A percentile compares a stretch with the other conserved stretches of the same genome.
Evolutionary conservation across 2,797 vertebrate species (phyloP).

Genomic region (Epinephelus coioides): DNA sequence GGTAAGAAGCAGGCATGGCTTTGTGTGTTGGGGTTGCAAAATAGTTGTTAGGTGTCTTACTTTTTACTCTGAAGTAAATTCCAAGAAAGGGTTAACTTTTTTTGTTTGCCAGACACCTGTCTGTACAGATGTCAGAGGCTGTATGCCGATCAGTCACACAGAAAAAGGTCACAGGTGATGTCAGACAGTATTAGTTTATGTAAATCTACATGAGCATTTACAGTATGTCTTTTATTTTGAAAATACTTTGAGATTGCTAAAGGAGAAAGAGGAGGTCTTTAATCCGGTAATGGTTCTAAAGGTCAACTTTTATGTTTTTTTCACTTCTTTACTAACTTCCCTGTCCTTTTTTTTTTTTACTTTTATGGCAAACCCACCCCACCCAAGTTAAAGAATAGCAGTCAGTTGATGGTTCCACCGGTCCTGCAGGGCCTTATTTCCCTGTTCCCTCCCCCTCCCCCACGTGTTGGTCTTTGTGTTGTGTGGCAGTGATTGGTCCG

Average conservation of each 20-base stretch:
- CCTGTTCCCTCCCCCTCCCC: slow-evolving; percentile 79
- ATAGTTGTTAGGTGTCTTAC: neutral
- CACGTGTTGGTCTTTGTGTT: slow-evolving; percentile 75
- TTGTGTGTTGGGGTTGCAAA: neutral
- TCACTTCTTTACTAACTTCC: slow-evolving; percentile 43
- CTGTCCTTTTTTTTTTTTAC: slow-evolving; percentile 34
- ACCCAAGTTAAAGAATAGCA: slow-evolving; percentile 84
- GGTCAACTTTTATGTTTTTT: slow-evolving; percentile 27
- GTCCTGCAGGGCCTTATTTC: slow-evolving; percentile 82
- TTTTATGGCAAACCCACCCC: slow-evolving; percentile 78
- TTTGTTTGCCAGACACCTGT: slow-evolving; percentile 38
- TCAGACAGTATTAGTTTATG: slow-evolving; percentile 15
- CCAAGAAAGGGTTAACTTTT: slow-evolving; percentile 2
- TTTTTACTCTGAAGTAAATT: slow-evolving; percentile 2
- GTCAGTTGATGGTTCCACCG: slow-evolving; percentile 87
- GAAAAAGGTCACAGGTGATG: slow-evolving; percentile 5
- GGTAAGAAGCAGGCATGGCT: neutral
- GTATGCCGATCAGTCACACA: neutral
- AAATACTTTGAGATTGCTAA: neutral
- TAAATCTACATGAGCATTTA: slow-evolving; percentile 16
- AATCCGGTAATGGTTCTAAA: slow-evolving; percentile 18
- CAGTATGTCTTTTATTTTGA: slow-evolving; percentile 16
- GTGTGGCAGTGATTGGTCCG: slow-evolving; percentile 79
- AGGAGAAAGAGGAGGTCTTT: slow-evolving; percentile 17
- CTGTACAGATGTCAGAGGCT: slow-evolving; percentile 1